Conservation (phyloP, 2,888 invertebrate species). For the Craniophora ligustri region DNA sequence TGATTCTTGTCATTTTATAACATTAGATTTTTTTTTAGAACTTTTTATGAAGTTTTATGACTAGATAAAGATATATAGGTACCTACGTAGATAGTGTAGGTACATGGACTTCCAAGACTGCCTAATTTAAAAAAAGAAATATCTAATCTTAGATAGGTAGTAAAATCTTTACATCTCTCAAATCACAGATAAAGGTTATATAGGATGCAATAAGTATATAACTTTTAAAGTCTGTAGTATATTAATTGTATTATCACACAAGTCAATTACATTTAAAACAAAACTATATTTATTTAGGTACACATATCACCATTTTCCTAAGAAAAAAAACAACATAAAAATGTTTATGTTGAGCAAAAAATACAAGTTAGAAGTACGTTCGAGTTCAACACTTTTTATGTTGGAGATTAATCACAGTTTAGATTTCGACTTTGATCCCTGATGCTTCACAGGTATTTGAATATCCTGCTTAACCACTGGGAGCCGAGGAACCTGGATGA, state of each 20-base stretch:
- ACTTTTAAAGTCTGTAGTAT: slow-evolving; percentile 1
- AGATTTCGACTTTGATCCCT: slow-evolving; percentile 59
- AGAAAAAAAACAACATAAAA: slow-evolving; percentile 6
- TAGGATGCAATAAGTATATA: slow-evolving; percentile 3
- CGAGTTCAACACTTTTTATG: no score
- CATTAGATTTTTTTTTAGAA: no score
- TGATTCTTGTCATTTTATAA: no score
- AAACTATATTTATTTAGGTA: slow-evolving; percentile 6
- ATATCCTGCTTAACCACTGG: slow-evolving; percentile 64
- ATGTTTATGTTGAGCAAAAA: slow-evolving; percentile 9
- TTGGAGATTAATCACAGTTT: no score
- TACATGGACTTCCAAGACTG: no score
- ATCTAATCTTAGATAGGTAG: neutral
- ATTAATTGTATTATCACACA: slow-evolving; percentile 37
- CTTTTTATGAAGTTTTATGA: no score
- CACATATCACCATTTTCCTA: slow-evolving; percentile 15
- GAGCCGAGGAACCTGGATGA: slow-evolving; percentile 65
- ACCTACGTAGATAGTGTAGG: slow-evolving; percentile 6
- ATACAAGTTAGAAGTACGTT: slow-evolving; percentile 1
- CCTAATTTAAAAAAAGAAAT: no score
- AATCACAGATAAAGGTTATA: slow-evolving; percentile 8
- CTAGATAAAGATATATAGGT: no score
- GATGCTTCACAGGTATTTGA: slow-evolving; percentile 71
- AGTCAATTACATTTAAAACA: neutral
- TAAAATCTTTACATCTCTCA: neutral